Evolutionary conservation across 2,113 vertebrate species (phyloP).

Genomic region (Macaca mulatta): DNA sequence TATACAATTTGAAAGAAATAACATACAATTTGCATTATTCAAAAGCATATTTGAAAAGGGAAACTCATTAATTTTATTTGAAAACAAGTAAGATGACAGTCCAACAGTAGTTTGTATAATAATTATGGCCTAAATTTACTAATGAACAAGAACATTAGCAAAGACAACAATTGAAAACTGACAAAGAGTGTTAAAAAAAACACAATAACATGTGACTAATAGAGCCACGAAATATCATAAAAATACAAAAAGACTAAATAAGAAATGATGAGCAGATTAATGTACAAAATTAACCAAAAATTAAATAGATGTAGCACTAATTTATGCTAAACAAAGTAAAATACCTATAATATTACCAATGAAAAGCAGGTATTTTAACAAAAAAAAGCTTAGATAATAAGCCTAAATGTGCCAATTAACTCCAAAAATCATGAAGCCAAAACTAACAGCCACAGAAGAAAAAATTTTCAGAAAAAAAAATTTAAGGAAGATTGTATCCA

Average conservation of each 20-base stretch:
- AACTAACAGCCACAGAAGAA: background rate
- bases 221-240: background rate
- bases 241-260: background rate
- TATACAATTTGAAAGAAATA: background rate
- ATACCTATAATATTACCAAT: background rate
- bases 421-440: background rate
- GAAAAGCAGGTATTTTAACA: background rate
- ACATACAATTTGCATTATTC: background rate
- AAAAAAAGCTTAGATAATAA: background rate
- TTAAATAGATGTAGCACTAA: background rate
- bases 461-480: background rate
- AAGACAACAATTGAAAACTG: background rate
- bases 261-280: background rate
- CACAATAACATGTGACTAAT: background rate
- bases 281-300: background rate
- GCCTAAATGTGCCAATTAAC: background rate
- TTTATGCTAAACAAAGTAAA: background rate
- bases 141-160: background rate
- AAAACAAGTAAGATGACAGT: background rate
- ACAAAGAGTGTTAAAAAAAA: background rate
- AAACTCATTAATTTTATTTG: background rate
- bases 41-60: background rate
- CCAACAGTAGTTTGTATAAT: background rate
- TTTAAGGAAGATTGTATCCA: background rate
- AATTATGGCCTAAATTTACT: background rate